Evolutionary conservation across 2,888 invertebrate genomes (phyloP).

Genomic region (Xestia c-nigrum): DNA sequence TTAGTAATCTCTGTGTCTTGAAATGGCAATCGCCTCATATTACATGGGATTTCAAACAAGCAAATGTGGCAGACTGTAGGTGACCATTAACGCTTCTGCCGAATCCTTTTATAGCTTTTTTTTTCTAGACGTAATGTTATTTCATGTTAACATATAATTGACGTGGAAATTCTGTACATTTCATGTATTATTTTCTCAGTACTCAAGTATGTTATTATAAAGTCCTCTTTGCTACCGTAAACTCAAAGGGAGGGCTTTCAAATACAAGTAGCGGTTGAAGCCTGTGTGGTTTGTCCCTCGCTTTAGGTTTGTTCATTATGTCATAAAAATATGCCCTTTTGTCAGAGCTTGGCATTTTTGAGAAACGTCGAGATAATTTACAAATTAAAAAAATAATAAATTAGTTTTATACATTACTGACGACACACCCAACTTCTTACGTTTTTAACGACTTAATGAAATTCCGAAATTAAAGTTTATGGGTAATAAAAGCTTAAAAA

Average conservation of each 20-base stretch:
- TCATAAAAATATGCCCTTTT: slow-evolving; percentile 21
- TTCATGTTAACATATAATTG: neutral
- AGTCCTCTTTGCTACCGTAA: slow-evolving; percentile 28
- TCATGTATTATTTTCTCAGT: neutral
- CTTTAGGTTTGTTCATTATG: neutral
- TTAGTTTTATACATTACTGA: neutral
- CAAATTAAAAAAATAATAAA: neutral
- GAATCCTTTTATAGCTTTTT: neutral
- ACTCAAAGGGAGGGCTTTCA: slow-evolving; percentile 35
- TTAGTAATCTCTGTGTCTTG: neutral
- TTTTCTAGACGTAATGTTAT: neutral
- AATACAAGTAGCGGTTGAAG: slow-evolving; percentile 14
- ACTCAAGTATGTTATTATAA: slow-evolving; percentile 29
- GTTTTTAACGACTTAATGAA: neutral
- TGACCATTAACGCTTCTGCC: neutral
- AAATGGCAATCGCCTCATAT: too few relatives aligned
- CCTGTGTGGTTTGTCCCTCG: slow-evolving; percentile 22
- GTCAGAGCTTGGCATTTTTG: neutral
- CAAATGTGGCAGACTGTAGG: neutral
- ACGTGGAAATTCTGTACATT: neutral
- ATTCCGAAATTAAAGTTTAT: neutral
- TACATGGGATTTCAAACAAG: neutral
- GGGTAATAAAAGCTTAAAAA: too few relatives aligned
- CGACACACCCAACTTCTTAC: neutral
- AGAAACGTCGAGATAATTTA: neutral